Percentiles rank a stretch among this genome's conserved stretches.
Conservation (phyloP, 1,140 invertebrate species). For the Papilio glaucus region DNA sequence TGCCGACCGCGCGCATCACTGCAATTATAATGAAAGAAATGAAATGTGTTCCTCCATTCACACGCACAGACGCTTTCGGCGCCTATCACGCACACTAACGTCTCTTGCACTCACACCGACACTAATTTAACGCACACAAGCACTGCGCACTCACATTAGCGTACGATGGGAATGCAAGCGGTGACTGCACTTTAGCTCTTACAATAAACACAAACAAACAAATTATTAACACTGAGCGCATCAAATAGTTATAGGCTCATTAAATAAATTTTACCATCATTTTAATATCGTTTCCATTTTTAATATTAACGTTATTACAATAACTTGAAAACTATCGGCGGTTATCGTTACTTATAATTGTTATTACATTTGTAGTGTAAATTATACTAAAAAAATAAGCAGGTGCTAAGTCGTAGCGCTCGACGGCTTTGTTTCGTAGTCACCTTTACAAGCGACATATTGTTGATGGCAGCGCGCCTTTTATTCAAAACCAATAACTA, state of each 20-base stretch:
- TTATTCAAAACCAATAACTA: conserved; percentile 74
- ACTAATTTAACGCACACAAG: conserved; percentile 56
- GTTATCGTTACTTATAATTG: conserved; percentile 30
- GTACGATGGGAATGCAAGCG: conserved; percentile 78
- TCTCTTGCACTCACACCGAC: conserved; percentile 60
- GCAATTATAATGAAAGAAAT: conserved; percentile 81
- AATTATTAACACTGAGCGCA: conserved; percentile 71
- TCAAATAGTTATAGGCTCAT: conserved; percentile 54
- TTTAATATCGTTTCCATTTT: conserved; percentile 45
- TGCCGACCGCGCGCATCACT: conserved; percentile 75
- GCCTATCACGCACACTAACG: conserved; percentile 65
- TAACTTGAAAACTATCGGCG: conserved; percentile 4
- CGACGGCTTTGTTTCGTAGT: conserved; percentile 77
- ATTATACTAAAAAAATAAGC: conserved; percentile 61
- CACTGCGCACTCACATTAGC: conserved; percentile 60
- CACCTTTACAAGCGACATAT: conserved; percentile 76
- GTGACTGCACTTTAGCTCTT: conserved; percentile 82
- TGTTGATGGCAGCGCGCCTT: conserved; percentile 70
- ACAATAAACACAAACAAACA: conserved; percentile 83
- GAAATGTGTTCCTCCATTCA: conserved; percentile 82
- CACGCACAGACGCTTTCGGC: conserved; percentile 80
- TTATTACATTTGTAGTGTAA: conserved; percentile 48
- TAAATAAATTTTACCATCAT: conserved; percentile 53
- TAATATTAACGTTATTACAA: conserved; percentile 40
- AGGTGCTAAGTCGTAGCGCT: conserved; percentile 68